Percentiles rank a stretch among this genome's conserved stretches.
These are phyloP conservation scores for Epizoanthus stellaris DNA, from an alignment of 92 coral and sea anemone genomes.

Conservation along the genomic window DNA sequence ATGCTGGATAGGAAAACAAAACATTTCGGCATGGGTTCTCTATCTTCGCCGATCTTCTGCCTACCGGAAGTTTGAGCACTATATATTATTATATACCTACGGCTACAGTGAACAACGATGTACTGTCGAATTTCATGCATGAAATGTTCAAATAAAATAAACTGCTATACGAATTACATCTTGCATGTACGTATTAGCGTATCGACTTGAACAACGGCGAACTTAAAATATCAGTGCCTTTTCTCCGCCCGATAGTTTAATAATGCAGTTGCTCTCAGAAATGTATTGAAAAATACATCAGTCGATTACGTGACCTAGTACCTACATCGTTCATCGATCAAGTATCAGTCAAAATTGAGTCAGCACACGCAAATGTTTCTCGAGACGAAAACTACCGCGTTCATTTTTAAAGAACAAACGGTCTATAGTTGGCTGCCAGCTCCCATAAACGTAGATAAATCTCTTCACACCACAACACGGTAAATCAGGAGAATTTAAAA, in stretches of 20 bases:
- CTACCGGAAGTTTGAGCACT: constrained; percentile 2
- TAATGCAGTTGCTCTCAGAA: neutral
- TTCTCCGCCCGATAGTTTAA: constrained; percentile 3
- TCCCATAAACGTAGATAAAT: neutral
- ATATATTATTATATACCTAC: neutral
- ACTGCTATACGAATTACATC: neutral
- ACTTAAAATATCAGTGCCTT: neutral
- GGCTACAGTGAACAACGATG: neutral
- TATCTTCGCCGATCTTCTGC: neutral
- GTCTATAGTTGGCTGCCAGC: neutral
- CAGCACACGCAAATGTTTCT: constrained; percentile 22
- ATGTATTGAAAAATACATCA: neutral
- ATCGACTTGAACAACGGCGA: neutral
- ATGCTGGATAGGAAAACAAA: neutral
- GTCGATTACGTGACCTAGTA: constrained; percentile 36
- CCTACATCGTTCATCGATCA: neutral
- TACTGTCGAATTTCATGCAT: constrained; percentile 3
- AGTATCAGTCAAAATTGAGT: constrained; percentile 14
- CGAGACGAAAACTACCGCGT: neutral
- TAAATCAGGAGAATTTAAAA: constrained; percentile 22
- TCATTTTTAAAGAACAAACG: neutral
- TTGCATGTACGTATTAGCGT: neutral
- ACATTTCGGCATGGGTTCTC: neutral
- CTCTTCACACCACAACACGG: constrained; percentile 21
- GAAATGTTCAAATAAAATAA: neutral